Conservation (phyloP, 2,888 invertebrate species). For the Macaria notata region DNA sequence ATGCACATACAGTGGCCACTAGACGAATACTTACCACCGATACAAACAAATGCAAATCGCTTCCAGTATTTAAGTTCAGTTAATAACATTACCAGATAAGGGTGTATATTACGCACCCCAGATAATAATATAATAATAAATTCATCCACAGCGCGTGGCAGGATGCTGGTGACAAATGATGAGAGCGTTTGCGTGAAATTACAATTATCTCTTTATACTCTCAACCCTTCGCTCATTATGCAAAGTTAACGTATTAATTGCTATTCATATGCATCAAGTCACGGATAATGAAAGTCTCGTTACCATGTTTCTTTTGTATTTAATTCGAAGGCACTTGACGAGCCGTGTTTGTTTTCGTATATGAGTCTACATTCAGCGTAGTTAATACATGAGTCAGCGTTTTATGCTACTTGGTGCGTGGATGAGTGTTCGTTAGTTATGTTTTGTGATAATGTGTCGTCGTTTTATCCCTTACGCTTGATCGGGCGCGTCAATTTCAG, state of each 20-base stretch:
- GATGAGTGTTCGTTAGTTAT: constrained; percentile 19
- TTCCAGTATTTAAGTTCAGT: constrained; percentile 12
- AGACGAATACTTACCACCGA: too few species aligned
- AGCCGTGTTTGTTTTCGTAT: constrained; percentile 1
- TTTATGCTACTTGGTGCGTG: not conserved
- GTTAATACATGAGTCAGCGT: constrained; percentile 12
- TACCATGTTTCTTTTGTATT: constrained; percentile 5
- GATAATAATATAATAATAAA: constrained; percentile 76
- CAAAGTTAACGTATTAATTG: constrained; percentile 66
- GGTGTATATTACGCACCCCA: constrained; percentile 61
- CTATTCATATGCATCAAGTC: constrained; percentile 40
- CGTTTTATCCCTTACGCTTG: constrained; percentile 58
- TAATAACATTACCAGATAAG: constrained; percentile 56
- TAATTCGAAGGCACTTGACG: not conserved
- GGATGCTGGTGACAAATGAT: constrained; percentile 82
- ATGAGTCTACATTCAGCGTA: not conserved
- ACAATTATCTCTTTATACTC: constrained; percentile 71
- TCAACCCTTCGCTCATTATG: constrained; percentile 73
- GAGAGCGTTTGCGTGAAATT: constrained; percentile 72
- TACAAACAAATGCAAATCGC: constrained; percentile 11
- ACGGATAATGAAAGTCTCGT: constrained; percentile 17
- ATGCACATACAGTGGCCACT: too few species aligned
- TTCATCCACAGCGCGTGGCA: constrained; percentile 71
- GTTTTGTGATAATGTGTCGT: constrained; percentile 26
- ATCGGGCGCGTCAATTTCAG: constrained; percentile 76